Conservation (phyloP, 2,888 invertebrate species). For the Graphium colonna region DNA sequence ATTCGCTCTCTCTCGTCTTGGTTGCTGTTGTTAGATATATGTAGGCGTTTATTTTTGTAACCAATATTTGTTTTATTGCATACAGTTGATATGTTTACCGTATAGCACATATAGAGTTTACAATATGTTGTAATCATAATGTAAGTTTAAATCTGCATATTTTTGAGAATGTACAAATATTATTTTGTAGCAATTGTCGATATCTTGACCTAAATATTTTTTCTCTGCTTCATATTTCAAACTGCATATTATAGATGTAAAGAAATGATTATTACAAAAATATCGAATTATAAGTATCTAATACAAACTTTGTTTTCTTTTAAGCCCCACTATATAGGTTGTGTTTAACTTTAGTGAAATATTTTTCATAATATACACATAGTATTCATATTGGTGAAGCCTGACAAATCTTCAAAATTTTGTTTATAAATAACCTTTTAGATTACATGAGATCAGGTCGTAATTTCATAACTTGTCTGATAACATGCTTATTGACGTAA, state of each 20-base stretch:
- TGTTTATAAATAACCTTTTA: too few relatives aligned
- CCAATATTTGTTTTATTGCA: slow-evolving; percentile 1
- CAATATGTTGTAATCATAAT: slow-evolving; percentile 13
- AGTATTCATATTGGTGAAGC: too few relatives aligned
- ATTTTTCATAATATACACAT: too few relatives aligned
- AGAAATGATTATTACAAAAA: neutral
- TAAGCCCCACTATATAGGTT: too few relatives aligned
- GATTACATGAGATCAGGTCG: too few relatives aligned
- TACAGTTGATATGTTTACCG: slow-evolving; percentile 1
- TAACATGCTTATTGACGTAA: too few relatives aligned
- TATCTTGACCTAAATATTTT: neutral
- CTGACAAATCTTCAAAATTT: too few relatives aligned
- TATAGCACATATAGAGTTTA: slow-evolving; percentile 10
- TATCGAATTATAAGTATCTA: neutral
- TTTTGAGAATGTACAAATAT: slow-evolving; percentile 18
- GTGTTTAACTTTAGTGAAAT: too few relatives aligned
- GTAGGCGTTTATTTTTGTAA: slow-evolving; percentile 6
- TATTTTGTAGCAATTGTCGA: neutral
- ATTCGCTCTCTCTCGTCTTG: slow-evolving; percentile 4
- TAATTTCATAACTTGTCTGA: too few relatives aligned
- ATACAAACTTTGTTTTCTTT: neutral
- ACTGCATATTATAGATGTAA: neutral
- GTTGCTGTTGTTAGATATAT: slow-evolving; percentile 5
- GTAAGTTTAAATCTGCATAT: slow-evolving; percentile 15
- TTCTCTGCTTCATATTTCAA: neutral